Base-by-base conservation (phyloP, 2,113 vertebrate genomes). In the Periophthalmodon schlosseri region DNA sequence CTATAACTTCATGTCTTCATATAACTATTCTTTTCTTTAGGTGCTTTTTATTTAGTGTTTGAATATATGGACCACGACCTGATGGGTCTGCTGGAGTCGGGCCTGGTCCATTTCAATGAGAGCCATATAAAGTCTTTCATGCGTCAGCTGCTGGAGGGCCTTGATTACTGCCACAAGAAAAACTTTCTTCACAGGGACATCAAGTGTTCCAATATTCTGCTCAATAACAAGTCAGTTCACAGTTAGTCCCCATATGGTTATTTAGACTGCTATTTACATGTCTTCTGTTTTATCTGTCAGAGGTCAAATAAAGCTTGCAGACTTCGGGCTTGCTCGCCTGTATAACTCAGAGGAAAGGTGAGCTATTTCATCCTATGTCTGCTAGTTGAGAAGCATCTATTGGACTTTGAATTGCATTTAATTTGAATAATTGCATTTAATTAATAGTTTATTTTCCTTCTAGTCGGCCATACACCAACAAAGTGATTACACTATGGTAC, bases 51-150 rank as follows among this genome's bases (percentile, higher is more conserved):
- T 87, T 95, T 99, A 86, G 98, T 99, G 64, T 99, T 99, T 91
- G 98, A 99, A 85, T 99, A 99, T 90, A 99, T 99, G 98, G 98
- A 99, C 94, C 98, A 99, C 47, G 98, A 99, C 87, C 92, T 99
- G 91, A 99, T 99, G 98, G 98, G 98, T 82, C 89, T 99, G 82
- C 93, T 99, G 69, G 98, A 99, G 93, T 99, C 98, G 1, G 98
- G 98, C 61, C 90, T 99, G 90, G 98, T 99, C 75, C 96, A 98
- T 78, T 99, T 99, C 92, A 98, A 97, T 85, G 96, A 98, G 87
- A 97, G 97, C 92, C 98, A 99, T 90, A 96, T 99, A 84, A 96
- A 97, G 87, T 98, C 96, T 73, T 99, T 99, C 90, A 99, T 99
- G 98, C 94, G 96, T 75, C 98, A 99, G 91, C 87, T 99, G 81